Percentiles rank a stretch among this genome's conserved stretches.
phyloP scores from a whole-genome alignment of 1,140 invertebrate genomes.

The Geopemphigus sp. region DNA sequence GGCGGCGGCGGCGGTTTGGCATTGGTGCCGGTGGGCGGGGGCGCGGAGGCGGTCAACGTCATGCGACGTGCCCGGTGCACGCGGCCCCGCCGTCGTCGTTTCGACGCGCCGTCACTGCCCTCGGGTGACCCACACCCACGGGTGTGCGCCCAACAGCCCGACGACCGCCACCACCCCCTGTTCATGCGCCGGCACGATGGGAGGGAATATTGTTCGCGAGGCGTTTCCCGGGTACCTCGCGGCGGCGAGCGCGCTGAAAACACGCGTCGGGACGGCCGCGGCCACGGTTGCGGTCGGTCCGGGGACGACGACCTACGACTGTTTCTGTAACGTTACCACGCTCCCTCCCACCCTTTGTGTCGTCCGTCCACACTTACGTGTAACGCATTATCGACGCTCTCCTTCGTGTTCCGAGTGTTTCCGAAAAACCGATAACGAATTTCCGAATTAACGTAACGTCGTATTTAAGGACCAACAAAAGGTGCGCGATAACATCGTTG shows the following conservation, averaged over 20 bases:
- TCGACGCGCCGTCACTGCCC: slow-evolving; percentile 1
- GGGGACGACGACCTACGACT: too few relatives aligned
- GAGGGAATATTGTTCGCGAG: slow-evolving; percentile 39
- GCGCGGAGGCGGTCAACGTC: slow-evolving; percentile 45
- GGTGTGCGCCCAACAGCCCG: slow-evolving; percentile 38
- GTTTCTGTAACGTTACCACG: too few relatives aligned
- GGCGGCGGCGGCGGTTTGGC: too few relatives aligned
- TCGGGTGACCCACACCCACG: slow-evolving; percentile 48
- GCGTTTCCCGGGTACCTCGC: slow-evolving; percentile 32
- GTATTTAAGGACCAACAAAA: too few relatives aligned
- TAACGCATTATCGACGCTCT: too few relatives aligned
- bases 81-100: background rate
- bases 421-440: too few relatives aligned
- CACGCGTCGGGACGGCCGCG: background rate
- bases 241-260: background rate
- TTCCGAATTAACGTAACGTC: too few relatives aligned
- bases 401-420: too few relatives aligned
- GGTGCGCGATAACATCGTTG: too few relatives aligned
- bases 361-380: too few relatives aligned
- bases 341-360: too few relatives aligned
- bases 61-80: background rate
- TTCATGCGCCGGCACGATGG: background rate
- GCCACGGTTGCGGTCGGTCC: background rate
- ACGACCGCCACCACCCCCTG: slow-evolving; percentile 23
- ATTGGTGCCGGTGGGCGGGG: slow-evolving; percentile 28